These are phyloP conservation scores for Archilochus colubris DNA, from an alignment of 2,113 vertebrate genomes.

Conservation along the genomic window DNA sequence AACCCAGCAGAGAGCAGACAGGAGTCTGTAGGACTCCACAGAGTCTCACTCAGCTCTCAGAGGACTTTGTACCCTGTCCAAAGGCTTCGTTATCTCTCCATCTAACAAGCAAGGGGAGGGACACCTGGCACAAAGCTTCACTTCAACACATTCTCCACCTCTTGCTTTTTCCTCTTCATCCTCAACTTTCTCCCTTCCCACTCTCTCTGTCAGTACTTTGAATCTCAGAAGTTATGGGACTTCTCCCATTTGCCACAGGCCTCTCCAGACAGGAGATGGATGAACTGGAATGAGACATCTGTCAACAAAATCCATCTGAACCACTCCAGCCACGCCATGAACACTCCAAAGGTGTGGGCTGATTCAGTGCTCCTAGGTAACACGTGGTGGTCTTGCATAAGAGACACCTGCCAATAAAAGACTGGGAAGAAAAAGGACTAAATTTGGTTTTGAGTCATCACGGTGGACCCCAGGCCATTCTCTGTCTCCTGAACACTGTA, in stretches of 20 bases:
- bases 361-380: background rate
- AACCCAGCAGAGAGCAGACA: background rate
- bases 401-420: background rate
- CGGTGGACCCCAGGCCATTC: background rate
- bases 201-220: background rate
- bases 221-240: background rate
- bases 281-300: background rate
- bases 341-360: background rate
- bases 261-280: background rate
- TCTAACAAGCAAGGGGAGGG: fast-evolving
- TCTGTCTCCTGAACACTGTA: background rate
- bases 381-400: fast-evolving
- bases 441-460: background rate
- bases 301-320: background rate
- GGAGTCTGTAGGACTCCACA: background rate
- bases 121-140: background rate
- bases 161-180: background rate
- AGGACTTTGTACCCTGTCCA: background rate
- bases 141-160: background rate
- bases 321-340: background rate
- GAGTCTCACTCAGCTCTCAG: background rate
- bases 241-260: background rate
- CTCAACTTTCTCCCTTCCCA: background rate
- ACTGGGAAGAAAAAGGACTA: background rate
- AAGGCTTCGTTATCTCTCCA: background rate